phyloP scores from a whole-genome alignment of 2,797 vertebrate genomes.

The Echiichthys vipera region DNA sequence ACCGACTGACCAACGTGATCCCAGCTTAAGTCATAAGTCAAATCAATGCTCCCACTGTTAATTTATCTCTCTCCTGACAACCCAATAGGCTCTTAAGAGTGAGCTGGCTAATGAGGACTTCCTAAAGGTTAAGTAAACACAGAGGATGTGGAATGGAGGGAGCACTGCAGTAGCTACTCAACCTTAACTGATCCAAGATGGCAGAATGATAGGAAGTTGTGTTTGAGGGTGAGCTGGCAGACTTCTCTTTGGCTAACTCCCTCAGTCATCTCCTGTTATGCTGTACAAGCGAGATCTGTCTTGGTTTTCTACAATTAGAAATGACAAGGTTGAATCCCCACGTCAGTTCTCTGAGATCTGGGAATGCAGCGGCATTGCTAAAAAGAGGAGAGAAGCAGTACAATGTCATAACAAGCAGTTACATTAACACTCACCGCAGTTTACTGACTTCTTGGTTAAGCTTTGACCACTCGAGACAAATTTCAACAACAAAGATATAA shows the following conservation, averaged over 20 bases:
- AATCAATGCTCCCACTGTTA: constrained; percentile 84
- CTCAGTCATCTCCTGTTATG: background rate
- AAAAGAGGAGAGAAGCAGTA: no score
- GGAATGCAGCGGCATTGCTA: no score
- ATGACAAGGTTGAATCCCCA: no score
- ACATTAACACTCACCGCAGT: no score
- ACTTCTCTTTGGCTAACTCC: background rate
- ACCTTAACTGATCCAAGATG: constrained; percentile 33
- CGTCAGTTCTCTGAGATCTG: no score
- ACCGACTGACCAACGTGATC: constrained; percentile 82
- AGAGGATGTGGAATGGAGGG: constrained; percentile 50
- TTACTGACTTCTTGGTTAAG: no score
- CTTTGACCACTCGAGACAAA: no score
- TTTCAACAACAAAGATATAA: no score
- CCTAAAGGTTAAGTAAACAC: constrained; percentile 87
- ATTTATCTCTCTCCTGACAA: constrained; percentile 84
- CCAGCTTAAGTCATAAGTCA: constrained; percentile 83
- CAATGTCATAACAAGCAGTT: no score
- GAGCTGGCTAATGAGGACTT: constrained; percentile 84
- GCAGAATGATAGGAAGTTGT: constrained; percentile 5
- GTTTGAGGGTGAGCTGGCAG: background rate
- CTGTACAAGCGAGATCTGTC: no score
- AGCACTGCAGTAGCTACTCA: constrained; percentile 20
- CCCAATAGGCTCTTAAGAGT: constrained; percentile 72
- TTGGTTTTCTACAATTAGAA: background rate